These are phyloP conservation scores for Allygus modestus DNA, from an alignment of 2,888 invertebrate species.

Conservation along the genomic window DNA sequence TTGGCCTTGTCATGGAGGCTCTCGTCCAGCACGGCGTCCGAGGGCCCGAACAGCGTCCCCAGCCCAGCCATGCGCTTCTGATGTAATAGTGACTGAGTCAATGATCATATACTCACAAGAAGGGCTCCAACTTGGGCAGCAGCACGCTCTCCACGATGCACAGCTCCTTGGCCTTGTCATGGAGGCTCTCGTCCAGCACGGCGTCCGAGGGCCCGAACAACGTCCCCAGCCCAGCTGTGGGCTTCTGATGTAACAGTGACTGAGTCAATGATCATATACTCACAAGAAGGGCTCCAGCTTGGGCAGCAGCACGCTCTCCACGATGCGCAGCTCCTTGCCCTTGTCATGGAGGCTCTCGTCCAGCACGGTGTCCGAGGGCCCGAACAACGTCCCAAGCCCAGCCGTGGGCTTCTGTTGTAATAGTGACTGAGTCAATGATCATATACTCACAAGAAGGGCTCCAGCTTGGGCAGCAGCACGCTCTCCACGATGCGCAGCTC, in stretches of 20 bases:
- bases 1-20: constrained; percentile 88
- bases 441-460: constrained; percentile 81
- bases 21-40: constrained; percentile 87
- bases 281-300: constrained; percentile 84
- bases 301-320: constrained; percentile 85
- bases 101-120: constrained; percentile 80
- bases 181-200: constrained; percentile 86
- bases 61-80: constrained; percentile 93
- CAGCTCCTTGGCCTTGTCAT: constrained; percentile 87
- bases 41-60: constrained; percentile 92
- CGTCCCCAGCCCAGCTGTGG: constrained; percentile 92
- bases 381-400: constrained; percentile 93
- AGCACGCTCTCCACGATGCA: constrained; percentile 86
- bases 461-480: constrained; percentile 84
- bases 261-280: too few species aligned
- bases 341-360: constrained; percentile 89
- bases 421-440: too few species aligned
- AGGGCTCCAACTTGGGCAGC: constrained; percentile 84
- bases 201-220: constrained; percentile 93
- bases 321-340: constrained; percentile 84
- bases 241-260: constrained; percentile 93
- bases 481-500: constrained; percentile 87
- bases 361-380: constrained; percentile 88
- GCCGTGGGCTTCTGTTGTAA: constrained; percentile 93
- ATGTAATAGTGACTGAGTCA: too few species aligned